Conservation (phyloP, 2,888 invertebrate genomes). For the Pyrgus malvae region DNA sequence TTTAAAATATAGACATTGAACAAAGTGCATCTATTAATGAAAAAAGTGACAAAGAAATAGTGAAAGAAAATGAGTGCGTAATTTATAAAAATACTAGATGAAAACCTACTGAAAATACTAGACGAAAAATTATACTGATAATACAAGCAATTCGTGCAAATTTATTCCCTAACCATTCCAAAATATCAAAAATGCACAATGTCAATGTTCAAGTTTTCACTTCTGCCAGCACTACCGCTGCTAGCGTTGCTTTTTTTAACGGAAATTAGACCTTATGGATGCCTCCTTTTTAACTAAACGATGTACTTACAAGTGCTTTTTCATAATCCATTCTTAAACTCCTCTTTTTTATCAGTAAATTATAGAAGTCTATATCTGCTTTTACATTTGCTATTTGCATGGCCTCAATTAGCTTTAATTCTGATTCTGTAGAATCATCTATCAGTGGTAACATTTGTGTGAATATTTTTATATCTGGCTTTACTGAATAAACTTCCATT, state of each 20-base stretch:
- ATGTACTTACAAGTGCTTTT: conserved; percentile 85
- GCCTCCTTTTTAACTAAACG: background rate
- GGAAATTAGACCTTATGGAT: background rate
- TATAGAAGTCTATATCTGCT: conserved; percentile 92
- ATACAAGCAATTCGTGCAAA: too few species aligned
- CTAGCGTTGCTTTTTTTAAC: background rate
- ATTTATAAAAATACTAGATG: too few species aligned
- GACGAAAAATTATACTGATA: too few species aligned
- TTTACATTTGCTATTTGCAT: conserved; percentile 83
- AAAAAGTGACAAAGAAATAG: too few species aligned
- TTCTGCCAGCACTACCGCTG: too few species aligned
- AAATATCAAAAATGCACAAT: too few species aligned
- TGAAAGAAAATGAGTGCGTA: too few species aligned
- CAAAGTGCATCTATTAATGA: too few species aligned
- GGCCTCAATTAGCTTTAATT: conserved; percentile 84
- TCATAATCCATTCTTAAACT: conserved; percentile 86
- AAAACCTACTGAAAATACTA: too few species aligned
- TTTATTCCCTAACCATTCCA: too few species aligned
- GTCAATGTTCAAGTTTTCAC: too few species aligned
- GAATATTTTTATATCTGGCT: conserved; percentile 90
- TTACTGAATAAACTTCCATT: conserved; percentile 85
- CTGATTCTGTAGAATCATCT: conserved; percentile 84
- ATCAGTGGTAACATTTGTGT: conserved; percentile 88
- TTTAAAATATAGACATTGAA: too few species aligned
- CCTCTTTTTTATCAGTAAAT: conserved; percentile 91